These are phyloP conservation scores for Drosophila kambysellisi DNA, from an alignment of 2,888 invertebrate genomes.

Conservation along the genomic window DNA sequence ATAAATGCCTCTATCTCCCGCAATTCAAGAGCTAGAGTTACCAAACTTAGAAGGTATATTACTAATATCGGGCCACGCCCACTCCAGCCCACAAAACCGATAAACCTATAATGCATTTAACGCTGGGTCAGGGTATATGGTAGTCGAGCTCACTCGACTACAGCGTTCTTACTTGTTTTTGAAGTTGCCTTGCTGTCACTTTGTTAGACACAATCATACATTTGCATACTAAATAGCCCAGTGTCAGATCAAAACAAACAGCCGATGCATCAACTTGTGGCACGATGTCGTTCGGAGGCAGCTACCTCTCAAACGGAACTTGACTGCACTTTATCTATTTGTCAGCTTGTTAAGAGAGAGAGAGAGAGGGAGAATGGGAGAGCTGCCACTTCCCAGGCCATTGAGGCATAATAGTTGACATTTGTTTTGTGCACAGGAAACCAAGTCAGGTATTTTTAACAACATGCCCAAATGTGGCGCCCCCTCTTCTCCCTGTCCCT, in stretches of 20 bases:
- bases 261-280: constrained; percentile 56
- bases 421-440: constrained; percentile 67
- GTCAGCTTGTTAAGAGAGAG: constrained; percentile 64
- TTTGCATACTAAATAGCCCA: constrained; percentile 62
- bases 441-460: constrained; percentile 66
- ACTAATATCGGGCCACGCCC: too few relatives aligned
- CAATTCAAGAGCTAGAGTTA: too few relatives aligned
- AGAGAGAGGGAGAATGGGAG: constrained; percentile 27
- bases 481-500: background rate
- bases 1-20: too few relatives aligned
- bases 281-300: constrained; percentile 17
- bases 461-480: constrained; percentile 42
- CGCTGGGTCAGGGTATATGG: too few relatives aligned
- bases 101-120: too few relatives aligned
- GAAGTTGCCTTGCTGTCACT: constrained; percentile 28
- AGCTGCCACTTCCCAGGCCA: constrained; percentile 68
- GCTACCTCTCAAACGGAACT: constrained; percentile 38
- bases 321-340: constrained; percentile 73
- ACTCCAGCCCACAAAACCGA: too few relatives aligned
- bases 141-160: too few relatives aligned
- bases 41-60: too few relatives aligned
- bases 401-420: constrained; percentile 72
- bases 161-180: too few relatives aligned
- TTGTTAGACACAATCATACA: constrained; percentile 45
- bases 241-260: constrained; percentile 56